These are phyloP conservation scores for Hestina assimilis DNA, from an alignment of 1,140 invertebrate species.

Conservation along the genomic window DNA sequence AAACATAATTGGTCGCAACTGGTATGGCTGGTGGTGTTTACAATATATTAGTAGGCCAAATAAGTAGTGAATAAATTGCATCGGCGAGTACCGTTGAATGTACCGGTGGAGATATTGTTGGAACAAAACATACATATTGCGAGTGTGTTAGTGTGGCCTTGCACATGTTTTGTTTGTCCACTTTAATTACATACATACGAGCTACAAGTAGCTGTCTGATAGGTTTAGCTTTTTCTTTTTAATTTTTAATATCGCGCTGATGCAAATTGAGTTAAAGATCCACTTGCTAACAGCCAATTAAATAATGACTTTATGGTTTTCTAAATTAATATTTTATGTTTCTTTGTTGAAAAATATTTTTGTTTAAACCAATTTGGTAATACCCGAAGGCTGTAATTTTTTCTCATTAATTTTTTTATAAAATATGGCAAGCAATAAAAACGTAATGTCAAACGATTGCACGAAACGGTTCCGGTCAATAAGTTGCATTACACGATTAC, in stretches of 20 bases:
- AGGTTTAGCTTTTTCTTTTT: background rate
- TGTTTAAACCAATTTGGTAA: too few species aligned
- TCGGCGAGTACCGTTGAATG: conserved; percentile 35
- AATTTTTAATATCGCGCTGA: background rate
- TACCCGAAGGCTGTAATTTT: too few species aligned
- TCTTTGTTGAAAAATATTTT: background rate
- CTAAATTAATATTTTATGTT: background rate
- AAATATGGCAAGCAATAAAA: conserved; percentile 17
- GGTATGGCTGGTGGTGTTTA: conserved; percentile 38
- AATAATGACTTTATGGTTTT: background rate
- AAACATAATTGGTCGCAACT: conserved; percentile 44
- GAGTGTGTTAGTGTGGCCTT: conserved; percentile 4
- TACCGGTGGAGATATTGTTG: conserved; percentile 37
- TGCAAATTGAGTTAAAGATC: conserved; percentile 4
- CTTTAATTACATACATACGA: conserved; percentile 9
- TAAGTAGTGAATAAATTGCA: conserved; percentile 38
- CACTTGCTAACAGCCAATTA: background rate
- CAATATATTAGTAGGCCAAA: conserved; percentile 42
- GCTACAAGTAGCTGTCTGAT: background rate
- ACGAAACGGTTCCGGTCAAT: conserved; percentile 26
- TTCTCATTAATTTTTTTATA: too few species aligned
- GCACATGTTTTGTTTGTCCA: conserved; percentile 18
- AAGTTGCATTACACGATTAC: conserved; percentile 30
- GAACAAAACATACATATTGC: conserved; percentile 16
- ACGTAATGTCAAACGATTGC: background rate